Percentiles rank a stretch among this genome's conserved stretches.
phyloP scores from a whole-genome alignment of 2,888 invertebrate species.

The Acleris literana region DNA sequence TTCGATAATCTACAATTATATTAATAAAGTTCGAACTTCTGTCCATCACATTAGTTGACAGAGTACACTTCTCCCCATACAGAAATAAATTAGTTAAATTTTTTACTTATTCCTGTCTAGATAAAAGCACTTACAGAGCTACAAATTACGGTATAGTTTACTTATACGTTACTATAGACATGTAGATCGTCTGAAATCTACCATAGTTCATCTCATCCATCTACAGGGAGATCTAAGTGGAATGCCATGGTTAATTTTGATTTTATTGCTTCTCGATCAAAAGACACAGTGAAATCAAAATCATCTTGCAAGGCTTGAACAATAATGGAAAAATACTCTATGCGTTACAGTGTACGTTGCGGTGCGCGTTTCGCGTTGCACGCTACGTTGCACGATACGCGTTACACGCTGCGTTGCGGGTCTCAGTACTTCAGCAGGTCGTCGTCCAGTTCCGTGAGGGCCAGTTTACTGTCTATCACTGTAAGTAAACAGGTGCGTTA shows the following conservation, averaged over 20 bases:
- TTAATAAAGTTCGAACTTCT: constrained; percentile 21
- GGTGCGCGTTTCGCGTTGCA: constrained; percentile 4
- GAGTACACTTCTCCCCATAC: constrained; percentile 16
- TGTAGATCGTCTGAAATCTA: constrained; percentile 22
- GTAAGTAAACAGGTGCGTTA: constrained; percentile 40
- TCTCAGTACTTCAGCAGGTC: constrained; percentile 73
- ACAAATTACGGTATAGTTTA: constrained; percentile 2
- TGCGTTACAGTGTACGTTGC: constrained; percentile 9
- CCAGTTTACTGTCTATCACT: constrained; percentile 80
- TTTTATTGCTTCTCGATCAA: constrained; percentile 12
- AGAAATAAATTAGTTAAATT: neutral
- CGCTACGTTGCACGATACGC: neutral
- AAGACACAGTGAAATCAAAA: constrained; percentile 15
- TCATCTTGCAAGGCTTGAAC: constrained; percentile 14
- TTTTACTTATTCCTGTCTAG: constrained; percentile 3
- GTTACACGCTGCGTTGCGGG: constrained; percentile 29
- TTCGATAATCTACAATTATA: constrained; percentile 15
- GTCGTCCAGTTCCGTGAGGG: constrained; percentile 73
- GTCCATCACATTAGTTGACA: constrained; percentile 30
- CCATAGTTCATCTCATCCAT: constrained; percentile 4
- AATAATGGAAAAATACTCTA: constrained; percentile 42
- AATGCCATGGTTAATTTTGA: constrained; percentile 19
- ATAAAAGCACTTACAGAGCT: constrained; percentile 1
- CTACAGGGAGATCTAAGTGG: constrained; percentile 18
- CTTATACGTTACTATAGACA: constrained; percentile 23